Conservation (phyloP, 92 coral and sea anemone species). For the Bergia puertoricense region DNA sequence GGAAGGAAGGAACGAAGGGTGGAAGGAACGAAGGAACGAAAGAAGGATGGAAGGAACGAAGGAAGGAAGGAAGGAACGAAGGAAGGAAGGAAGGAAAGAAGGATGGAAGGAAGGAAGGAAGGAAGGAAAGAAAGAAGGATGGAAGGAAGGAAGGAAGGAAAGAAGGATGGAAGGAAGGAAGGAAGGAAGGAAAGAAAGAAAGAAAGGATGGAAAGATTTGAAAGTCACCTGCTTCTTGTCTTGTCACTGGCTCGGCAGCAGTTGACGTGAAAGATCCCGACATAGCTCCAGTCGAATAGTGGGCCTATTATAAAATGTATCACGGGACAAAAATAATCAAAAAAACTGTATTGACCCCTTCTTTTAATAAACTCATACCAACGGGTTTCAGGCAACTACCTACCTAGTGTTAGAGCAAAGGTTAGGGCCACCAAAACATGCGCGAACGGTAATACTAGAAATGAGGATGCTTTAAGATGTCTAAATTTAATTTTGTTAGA, state of each 20-base stretch:
- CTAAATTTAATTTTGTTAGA: no score
- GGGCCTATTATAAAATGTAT: slow-evolving; percentile 8
- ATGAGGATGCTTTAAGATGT: no score
- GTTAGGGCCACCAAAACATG: no score
- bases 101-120: not conserved
- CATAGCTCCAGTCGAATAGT: slow-evolving; percentile 39
- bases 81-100: not conserved
- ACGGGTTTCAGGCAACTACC: no score
- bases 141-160: not conserved
- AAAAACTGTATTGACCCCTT: not conserved
- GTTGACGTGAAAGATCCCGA: slow-evolving; percentile 37
- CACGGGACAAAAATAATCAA: not conserved
- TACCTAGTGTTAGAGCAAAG: no score
- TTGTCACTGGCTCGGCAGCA: slow-evolving; percentile 39
- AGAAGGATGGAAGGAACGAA: not conserved
- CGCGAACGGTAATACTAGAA: no score
- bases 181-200: not conserved
- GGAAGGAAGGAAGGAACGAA: not conserved
- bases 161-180: not conserved
- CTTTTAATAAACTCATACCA: not conserved
- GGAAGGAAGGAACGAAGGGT: not conserved
- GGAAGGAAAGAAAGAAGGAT: not conserved
- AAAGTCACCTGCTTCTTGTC: slow-evolving; percentile 33
- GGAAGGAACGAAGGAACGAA: not conserved
- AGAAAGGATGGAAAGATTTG: not conserved